These are phyloP conservation scores for Aurelia coerulea DNA, from an alignment of 30 jellyfish, hydroid and myxozoan species.

Conservation along the genomic window DNA sequence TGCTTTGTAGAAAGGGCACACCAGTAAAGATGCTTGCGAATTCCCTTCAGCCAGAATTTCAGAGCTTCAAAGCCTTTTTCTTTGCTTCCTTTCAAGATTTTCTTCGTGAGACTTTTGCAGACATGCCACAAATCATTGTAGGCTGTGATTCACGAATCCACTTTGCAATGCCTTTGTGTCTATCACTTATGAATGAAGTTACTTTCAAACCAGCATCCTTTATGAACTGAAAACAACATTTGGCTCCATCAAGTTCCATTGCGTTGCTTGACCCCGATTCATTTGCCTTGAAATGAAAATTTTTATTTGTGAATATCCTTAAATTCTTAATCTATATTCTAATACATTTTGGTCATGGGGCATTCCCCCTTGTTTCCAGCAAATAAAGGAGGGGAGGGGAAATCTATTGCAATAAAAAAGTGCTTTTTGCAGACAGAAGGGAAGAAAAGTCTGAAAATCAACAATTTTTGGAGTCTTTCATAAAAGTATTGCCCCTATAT, in stretches of 20 bases:
- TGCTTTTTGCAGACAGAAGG: too few species aligned
- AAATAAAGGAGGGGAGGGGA: too few species aligned
- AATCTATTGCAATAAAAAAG: too few species aligned
- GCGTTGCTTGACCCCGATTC: constrained; percentile 36
- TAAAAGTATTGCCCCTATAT: too few species aligned
- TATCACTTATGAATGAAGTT: constrained; percentile 17
- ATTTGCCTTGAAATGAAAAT: constrained; percentile 17
- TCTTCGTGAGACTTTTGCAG: constrained; percentile 9
- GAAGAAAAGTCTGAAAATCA: too few species aligned
- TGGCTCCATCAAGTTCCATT: constrained; percentile 21
- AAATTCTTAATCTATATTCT: too few species aligned
- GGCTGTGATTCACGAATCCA: constrained; percentile 41
- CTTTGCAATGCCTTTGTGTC: constrained; percentile 51
- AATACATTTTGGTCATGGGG: too few species aligned
- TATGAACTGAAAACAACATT: not conserved
- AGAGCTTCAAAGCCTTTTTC: constrained; percentile 17
- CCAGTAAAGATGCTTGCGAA: constrained; percentile 30
- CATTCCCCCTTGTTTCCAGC: too few species aligned
- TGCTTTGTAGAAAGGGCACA: constrained; percentile 51
- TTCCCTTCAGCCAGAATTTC: constrained; percentile 26
- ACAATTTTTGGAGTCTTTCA: too few species aligned
- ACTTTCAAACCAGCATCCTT: constrained; percentile 22
- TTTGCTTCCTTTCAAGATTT: constrained; percentile 21
- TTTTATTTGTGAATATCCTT: not conserved
- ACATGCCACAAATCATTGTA: constrained; percentile 52